Evolutionary conservation across 2,113 vertebrate species (phyloP).

Genomic region (Cyanoderma ruficeps): DNA sequence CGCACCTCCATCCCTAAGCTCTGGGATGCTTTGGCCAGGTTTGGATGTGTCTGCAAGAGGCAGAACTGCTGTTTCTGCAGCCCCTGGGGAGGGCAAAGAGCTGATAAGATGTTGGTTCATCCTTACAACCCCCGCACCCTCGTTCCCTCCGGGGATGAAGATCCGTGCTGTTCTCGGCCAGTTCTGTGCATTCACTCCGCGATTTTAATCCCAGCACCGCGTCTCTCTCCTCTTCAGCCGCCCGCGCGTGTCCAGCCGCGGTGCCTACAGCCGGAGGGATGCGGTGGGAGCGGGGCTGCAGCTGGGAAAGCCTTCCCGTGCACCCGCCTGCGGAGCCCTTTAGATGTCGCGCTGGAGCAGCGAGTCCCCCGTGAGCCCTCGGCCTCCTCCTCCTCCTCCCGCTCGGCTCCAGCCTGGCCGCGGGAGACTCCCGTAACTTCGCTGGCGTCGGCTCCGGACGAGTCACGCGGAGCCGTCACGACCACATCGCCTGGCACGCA

Average conservation of each 20-base stretch:
- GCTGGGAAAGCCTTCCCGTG: background rate
- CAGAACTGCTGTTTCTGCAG: background rate
- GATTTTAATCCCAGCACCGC: background rate
- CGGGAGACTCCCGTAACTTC: background rate
- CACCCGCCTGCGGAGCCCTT: background rate
- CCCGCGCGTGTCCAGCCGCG: rapidly evolving
- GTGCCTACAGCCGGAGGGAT: background rate
- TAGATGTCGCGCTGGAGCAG: constrained; percentile 38
- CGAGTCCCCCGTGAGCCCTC: background rate
- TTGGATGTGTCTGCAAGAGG: background rate
- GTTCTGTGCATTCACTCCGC: background rate
- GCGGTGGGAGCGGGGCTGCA: background rate
- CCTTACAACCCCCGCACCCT: background rate
- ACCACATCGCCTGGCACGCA: background rate
- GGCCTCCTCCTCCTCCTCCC: background rate
- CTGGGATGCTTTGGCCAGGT: too few species aligned
- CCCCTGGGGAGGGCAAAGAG: background rate
- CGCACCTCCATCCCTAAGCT: background rate
- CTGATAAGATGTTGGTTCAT: background rate
- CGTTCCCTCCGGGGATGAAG: background rate
- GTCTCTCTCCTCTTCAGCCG: background rate
- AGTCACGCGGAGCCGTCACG: background rate
- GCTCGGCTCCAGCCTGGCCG: background rate
- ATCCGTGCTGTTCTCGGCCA: background rate
- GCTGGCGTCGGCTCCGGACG: background rate